These are phyloP conservation scores for Euleptes europaea DNA, from an alignment of 2,113 vertebrate genomes.

Conservation along the genomic window DNA sequence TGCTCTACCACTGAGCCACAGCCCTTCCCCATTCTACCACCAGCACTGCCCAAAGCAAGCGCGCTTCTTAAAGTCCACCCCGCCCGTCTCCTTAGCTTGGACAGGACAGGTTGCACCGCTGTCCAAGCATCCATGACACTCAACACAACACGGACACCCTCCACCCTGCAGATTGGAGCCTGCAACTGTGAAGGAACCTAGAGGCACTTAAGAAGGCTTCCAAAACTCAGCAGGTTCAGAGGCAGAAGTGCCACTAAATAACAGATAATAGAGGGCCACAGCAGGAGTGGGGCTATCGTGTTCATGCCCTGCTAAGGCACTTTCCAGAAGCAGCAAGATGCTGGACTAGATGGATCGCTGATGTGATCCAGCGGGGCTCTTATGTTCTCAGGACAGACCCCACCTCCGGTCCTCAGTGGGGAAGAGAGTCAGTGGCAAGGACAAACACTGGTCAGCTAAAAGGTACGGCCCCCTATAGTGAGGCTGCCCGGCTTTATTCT, in stretches of 20 bases:
- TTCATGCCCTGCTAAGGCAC: no score
- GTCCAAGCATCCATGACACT: no score
- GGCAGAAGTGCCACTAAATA: no score
- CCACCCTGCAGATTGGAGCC: neutral
- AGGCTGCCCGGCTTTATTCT: neutral
- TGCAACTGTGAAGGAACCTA: neutral
- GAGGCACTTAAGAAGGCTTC: neutral
- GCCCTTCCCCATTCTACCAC: no score
- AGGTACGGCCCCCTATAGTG: neutral
- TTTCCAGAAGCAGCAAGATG: no score
- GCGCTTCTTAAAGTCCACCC: neutral
- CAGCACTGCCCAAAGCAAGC: no score
- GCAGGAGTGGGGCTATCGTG: no score
- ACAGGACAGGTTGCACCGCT: neutral
- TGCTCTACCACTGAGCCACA: no score
- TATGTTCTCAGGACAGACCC: neutral
- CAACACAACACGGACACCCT: no score
- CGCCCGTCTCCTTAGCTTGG: neutral
- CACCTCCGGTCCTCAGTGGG: neutral
- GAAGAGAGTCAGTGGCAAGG: neutral
- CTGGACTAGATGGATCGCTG: no score
- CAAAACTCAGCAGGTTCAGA: neutral
- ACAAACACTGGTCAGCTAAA: neutral
- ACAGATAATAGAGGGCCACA: no score
- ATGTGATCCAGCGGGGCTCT: no score